Evolutionary conservation across 1,140 invertebrate genomes (phyloP).

Genomic region (Nasonia longicornis): DNA sequence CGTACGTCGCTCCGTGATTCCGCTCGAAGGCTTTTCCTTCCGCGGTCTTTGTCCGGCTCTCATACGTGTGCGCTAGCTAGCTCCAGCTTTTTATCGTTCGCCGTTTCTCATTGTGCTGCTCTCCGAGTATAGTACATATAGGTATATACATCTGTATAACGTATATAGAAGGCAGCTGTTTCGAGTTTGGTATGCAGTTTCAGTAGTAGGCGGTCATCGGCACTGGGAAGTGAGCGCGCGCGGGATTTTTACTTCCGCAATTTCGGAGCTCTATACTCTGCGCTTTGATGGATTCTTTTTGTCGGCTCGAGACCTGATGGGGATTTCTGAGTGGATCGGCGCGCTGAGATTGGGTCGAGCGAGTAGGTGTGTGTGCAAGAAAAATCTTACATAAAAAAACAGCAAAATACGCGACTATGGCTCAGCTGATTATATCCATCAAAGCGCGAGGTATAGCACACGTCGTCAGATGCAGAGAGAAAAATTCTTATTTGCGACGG

Average conservation of each 20-base stretch:
- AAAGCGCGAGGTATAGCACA: not conserved
- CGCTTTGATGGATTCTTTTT: slow-evolving; percentile 1
- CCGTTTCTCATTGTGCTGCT: not conserved
- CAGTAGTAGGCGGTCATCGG: not conserved
- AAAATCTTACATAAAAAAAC: not conserved
- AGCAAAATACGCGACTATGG: not conserved
- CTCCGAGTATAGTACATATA: not conserved
- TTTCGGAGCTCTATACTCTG: not conserved
- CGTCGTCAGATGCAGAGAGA: not conserved
- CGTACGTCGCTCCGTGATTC: slow-evolving; percentile 7
- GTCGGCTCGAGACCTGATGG: not conserved
- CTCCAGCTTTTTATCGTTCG: not conserved
- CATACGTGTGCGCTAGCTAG: not conserved
- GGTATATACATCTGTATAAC: not conserved
- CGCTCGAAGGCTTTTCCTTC: slow-evolving; percentile 23
- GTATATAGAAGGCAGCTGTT: not conserved
- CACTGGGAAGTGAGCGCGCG: not conserved
- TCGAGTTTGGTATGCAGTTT: slow-evolving; percentile 5
- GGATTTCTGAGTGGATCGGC: not conserved
- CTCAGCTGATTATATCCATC: not conserved
- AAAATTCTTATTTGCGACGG: slow-evolving; percentile 15
- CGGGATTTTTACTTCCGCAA: not conserved
- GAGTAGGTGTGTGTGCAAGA: too few relatives aligned
- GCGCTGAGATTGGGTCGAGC: not conserved
- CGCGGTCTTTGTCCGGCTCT: not conserved